phyloP scores from a whole-genome alignment of 2,888 invertebrate genomes.

The Rosalia funebris region DNA sequence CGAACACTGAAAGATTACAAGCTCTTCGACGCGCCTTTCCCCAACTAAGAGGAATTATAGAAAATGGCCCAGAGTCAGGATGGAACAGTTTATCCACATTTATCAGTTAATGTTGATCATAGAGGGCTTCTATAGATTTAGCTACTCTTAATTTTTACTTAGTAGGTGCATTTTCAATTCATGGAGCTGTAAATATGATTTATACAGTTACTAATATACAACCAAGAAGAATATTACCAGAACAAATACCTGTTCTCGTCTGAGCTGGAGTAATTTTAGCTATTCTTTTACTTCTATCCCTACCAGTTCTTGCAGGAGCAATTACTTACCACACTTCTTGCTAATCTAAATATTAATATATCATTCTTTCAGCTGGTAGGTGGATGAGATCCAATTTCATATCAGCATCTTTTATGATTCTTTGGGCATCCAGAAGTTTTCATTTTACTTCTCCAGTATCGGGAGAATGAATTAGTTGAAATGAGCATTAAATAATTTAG shows the following conservation, averaged over 20 bases:
- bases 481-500: too few relatives aligned
- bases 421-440: too few relatives aligned
- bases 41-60: background rate
- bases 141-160: slow-evolving; percentile 81
- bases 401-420: background rate
- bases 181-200: slow-evolving; percentile 84
- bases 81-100: slow-evolving; percentile 72
- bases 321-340: slow-evolving; percentile 83
- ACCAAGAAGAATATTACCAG: slow-evolving; percentile 69
- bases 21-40: too few relatives aligned
- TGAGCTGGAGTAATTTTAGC: slow-evolving; percentile 78
- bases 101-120: slow-evolving; percentile 73
- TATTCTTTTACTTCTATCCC: slow-evolving; percentile 66
- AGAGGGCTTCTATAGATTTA: slow-evolving; percentile 77
- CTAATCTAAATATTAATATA: slow-evolving; percentile 83
- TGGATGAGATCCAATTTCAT: slow-evolving; percentile 75
- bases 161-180: slow-evolving; percentile 78
- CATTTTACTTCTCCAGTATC: too few relatives aligned
- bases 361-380: slow-evolving; percentile 84
- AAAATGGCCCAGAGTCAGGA: background rate
- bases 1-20: too few relatives aligned
- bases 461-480: too few relatives aligned
- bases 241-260: slow-evolving; percentile 77
- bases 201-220: slow-evolving; percentile 80
- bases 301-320: slow-evolving; percentile 65